phyloP scores from a whole-genome alignment of 2,888 invertebrate genomes.

The Dusona sp. region DNA sequence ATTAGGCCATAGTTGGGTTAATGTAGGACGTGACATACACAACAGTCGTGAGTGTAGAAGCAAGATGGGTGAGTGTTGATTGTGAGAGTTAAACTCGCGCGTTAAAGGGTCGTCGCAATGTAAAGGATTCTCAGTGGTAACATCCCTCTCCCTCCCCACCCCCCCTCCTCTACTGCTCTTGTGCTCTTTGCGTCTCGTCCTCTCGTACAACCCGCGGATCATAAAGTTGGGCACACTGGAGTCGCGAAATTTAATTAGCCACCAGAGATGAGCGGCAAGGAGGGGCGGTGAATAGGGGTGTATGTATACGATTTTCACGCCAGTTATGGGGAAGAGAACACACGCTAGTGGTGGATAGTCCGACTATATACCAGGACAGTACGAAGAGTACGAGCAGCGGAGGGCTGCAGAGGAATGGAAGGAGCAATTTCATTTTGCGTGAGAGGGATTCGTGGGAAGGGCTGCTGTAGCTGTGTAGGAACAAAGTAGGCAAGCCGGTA shows the following conservation, averaged over 20 bases:
- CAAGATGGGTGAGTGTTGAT: conserved; percentile 7
- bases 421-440: conserved; percentile 75
- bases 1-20: conserved; percentile 53
- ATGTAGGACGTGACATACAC: conserved; percentile 48
- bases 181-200: neutral
- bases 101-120: conserved; percentile 30
- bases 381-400: conserved; percentile 27
- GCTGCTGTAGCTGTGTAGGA: conserved; percentile 8
- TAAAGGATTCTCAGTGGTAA: conserved; percentile 51
- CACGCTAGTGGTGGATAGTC: conserved; percentile 23
- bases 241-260: conserved; percentile 77
- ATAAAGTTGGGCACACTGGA: conserved; percentile 74
- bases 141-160: neutral
- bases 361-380: conserved; percentile 8
- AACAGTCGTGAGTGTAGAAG: conserved; percentile 16
- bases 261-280: conserved; percentile 25
- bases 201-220: conserved; percentile 67
- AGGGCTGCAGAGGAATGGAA: neutral
- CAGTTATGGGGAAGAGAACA: conserved; percentile 18
- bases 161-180: neutral
- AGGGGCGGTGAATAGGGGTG: neutral
- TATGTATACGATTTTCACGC: conserved; percentile 70
- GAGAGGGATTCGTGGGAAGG: conserved; percentile 38
- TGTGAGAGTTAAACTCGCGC: conserved; percentile 43
- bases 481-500: conserved; percentile 58